Base-by-base conservation (phyloP, 2,888 invertebrate genomes). In the Bhutanitis thaidina region DNA sequence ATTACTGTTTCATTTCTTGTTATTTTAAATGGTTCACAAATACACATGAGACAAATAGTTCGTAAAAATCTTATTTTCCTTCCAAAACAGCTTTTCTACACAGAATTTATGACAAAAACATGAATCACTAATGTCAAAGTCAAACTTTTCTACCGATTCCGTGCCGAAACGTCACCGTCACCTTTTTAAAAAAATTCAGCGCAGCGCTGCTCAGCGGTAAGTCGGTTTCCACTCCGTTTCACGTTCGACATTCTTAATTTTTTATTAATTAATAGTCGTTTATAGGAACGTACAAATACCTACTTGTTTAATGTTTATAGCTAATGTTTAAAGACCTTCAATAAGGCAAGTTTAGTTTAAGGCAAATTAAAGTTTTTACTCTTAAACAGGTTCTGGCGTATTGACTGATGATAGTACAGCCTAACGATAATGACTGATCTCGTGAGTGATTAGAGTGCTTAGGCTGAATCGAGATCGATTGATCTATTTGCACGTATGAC, bases 211-310 rank as follows among this genome's bases (percentile, higher is more conserved):
- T 69, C 69, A 65, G 78, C 77, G 74, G 78, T n/a, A n/a, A n/a
- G n/a, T 75, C 64, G 49, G 37, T 52, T 20, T 61, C 64, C 81
- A 83, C 82, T 85, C 77, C 85, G 83, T 82, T 87, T 79, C 78
- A 85, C 83, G 80, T 71, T 74, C 69, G 61, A 47, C 60, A 64
- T 63, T 20, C 56, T 57, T 55, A 52, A 51, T 55, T 54, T 57
- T 58, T 61, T 62, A 64, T 60, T 59, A 48, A 65, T 60, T 58
- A 56, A 55, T 48, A 54, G 43, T 41, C 54, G 55, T 61, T 59
- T 29, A 12, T 35, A 27, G 3, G n/a, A 20, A 15, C 14, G 9
- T 32, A 16, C n/a, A n/a, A n/a, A n/a, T n/a, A n/a, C n/a, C n/a
- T n/a, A n/a, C n/a, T n/a, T n/a, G n/a, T n/a, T n/a, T n/a, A 8